Base-by-base conservation (phyloP, 2,888 invertebrate genomes). In the Hypselothyrea guttata region DNA sequence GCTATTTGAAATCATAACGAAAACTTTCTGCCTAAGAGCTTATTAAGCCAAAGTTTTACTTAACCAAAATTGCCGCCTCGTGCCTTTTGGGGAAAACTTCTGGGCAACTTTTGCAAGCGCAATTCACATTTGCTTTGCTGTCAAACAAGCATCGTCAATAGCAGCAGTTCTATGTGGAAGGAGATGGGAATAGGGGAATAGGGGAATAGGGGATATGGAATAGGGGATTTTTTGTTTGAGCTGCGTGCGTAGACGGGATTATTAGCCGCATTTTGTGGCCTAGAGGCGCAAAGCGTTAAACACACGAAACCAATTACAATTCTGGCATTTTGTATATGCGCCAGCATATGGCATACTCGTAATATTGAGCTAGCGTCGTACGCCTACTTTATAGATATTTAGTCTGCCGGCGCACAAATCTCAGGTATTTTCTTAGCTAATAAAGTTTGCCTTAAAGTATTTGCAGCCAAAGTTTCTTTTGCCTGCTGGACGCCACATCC, bases 381-480 rank as follows among this genome's bases (percentile, higher is more conserved):
- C 22, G 22, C 22, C 22, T 22, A 22, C 3, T 22, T 22, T 22
- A 22, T 22, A 22, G 22, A 42, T 51, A 44, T 57, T 47, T 47
- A 57, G 66, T 40, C 40, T 15, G 42, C 27, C 33, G 33, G 38
- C 47, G 49, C 73, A 53, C 66, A 85, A 85, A 82, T 85, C 86
- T 84, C 84, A 79, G 81, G 81, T 82, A 82, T 82, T 81, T 71
- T 74, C 64, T 37, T 55, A 61, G 84, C 81, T 84, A 84, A 81
- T 85, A 81, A 81, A 83, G 69, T 81, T 85, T 69, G 77, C 56
- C 84, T 84, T 82, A 79, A 79, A 78, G 79, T 84, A 78, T 78
- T 84, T 78, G 66, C 44, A 9, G 52, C 42, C 18, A 41, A 70
- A 70, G 63, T 73, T 70, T 62, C n/a, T 4, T 5, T 7, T 34